Evolutionary conservation across 2,113 vertebrate species (phyloP).

Genomic region (Lamprotornis superbus): DNA sequence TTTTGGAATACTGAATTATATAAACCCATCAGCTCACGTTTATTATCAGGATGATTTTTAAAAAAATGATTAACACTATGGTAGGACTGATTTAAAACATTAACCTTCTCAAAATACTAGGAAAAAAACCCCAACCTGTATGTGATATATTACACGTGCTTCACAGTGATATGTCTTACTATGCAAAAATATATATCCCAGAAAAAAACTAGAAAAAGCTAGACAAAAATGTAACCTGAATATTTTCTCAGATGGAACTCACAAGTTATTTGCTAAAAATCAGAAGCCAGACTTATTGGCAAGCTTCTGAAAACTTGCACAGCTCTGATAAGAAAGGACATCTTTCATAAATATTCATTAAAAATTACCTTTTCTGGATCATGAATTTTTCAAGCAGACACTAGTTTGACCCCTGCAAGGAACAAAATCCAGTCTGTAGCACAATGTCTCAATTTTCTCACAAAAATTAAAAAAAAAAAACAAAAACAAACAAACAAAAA

Average conservation of each 20-base stretch:
- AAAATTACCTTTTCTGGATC: slow-evolving; percentile 83
- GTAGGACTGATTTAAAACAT: not conserved
- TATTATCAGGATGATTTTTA: not conserved
- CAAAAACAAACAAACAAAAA: not conserved
- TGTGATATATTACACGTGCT: not conserved
- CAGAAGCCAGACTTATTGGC: slow-evolving; percentile 68
- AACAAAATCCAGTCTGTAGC: slow-evolving; percentile 61
- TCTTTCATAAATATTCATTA: slow-evolving; percentile 83
- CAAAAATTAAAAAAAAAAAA: not conserved
- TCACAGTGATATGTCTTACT: not conserved
- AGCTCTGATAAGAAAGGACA: slow-evolving; percentile 79
- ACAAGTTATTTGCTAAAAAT: slow-evolving; percentile 59
- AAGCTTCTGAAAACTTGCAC: slow-evolving; percentile 75
- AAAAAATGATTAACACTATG: not conserved
- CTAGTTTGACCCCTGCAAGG: slow-evolving; percentile 76
- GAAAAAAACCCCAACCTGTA: not conserved
- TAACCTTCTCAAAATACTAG: not conserved
- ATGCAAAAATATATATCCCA: not conserved
- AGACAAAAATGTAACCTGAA: slow-evolving; percentile 44
- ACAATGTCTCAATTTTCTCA: slow-evolving; percentile 62
- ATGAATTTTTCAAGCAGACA: slow-evolving; percentile 82
- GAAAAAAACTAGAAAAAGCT: slow-evolving; percentile 32
- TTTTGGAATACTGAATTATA: not conserved
- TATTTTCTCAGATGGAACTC: slow-evolving; percentile 52
- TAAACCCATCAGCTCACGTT: not conserved